phyloP scores from a whole-genome alignment of 1,140 invertebrate genomes.

The Bombus impatiens region DNA sequence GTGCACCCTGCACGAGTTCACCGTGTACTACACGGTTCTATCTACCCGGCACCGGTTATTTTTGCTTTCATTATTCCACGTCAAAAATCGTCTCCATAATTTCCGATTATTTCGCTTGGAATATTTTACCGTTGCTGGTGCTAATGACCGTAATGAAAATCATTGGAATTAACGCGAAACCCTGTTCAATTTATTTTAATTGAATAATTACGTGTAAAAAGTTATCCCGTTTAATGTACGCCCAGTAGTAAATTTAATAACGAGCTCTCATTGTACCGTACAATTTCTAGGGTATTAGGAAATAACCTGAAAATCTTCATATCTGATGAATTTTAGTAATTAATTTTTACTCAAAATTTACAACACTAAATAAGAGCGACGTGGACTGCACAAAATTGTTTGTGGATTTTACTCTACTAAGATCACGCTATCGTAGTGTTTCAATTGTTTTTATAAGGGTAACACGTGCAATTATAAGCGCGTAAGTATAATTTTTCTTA shows the following conservation, averaged over 20 bases:
- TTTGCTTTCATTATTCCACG: conserved; percentile 2
- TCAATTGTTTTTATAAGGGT: no score
- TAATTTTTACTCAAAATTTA: no score
- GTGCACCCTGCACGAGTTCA: conserved; percentile 68
- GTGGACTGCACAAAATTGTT: no score
- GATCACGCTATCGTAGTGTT: no score
- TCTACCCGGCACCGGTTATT: conserved; percentile 62
- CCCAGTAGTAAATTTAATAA: not conserved
- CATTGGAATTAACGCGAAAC: conserved; percentile 5
- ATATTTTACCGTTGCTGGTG: not conserved
- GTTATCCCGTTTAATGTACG: not conserved
- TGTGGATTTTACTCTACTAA: no score
- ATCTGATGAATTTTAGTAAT: no score
- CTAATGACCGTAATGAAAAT: conserved; percentile 14
- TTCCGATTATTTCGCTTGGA: conserved; percentile 21
- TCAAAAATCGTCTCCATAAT: conserved; percentile 46
- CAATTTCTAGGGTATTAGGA: not conserved
- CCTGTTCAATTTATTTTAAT: conserved; percentile 3
- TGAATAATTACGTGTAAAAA: not conserved
- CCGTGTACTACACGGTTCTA: conserved; percentile 40
- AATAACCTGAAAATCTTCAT: not conserved
- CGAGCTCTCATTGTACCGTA: not conserved
- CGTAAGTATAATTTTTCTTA: no score
- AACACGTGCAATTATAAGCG: no score
- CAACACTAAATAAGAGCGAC: no score